Evolutionary conservation across 2,113 vertebrate genomes (phyloP), one percentile per base, ranked within the genome.

Genomic region (Crocuta crocuta): DNA sequence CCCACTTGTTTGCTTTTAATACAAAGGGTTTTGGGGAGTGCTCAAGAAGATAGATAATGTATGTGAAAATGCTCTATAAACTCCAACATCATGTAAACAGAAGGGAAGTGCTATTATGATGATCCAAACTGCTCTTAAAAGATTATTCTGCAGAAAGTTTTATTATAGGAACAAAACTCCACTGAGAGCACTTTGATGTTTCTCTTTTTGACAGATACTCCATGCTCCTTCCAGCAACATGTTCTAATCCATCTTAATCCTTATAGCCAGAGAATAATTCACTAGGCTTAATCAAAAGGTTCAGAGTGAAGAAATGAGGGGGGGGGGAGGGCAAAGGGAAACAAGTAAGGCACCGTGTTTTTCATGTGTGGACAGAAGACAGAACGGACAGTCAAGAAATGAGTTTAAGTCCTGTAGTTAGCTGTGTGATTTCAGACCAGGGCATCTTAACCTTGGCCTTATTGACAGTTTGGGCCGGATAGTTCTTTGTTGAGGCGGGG

Each of bases 221-320:
- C 35, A 43, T 58, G 53, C 78, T 96, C 68, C 74, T 63, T 93
- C 35, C 85, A 86, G 89, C 35, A 87, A 43, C n/a, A 83, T n/a
- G 39, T 74, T 95, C 58, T 93, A 80, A 94, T 76, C 81, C 55
- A 15, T 19, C 78, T 96, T 76, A 89, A 89, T 78, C 33, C 28
- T 86, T 55, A 65, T 2, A 93, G 53, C 28, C 17, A 43, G 53
- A 66, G 92, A 89, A 53, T 66, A 91, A 95, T 39, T 79, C 81
- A 39, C 45, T 33, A 68, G 13, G 66, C 24, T 89, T 93, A 96
- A 53, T 33, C 81, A 89, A 84, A 76, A 68, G 33, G 50, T 58
- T 35, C 45, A 15, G 31, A 76, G n/a, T 45, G 12, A 85, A 94
- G 39, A 76, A 58, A 43, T 39, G 12, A 92, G 43, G 17, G 19